These are phyloP conservation scores for Agelastica alni DNA, from an alignment of 2,888 invertebrate species.

Conservation along the genomic window DNA sequence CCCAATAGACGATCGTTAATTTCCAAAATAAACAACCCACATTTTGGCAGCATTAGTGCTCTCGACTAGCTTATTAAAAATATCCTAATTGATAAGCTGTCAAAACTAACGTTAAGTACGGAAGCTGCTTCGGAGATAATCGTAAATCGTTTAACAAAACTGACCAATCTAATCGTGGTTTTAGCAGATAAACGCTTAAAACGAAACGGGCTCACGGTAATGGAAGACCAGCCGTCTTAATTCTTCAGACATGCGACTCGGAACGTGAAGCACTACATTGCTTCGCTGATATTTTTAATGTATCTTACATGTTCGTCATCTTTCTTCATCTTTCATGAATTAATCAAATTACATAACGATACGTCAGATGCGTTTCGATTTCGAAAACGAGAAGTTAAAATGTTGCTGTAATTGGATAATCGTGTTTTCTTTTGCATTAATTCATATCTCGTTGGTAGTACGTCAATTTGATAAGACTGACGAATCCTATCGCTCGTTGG, in stretches of 20 bases:
- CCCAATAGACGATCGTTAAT: no score
- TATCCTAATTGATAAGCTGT: conserved; percentile 8
- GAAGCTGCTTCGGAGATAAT: conserved; percentile 15
- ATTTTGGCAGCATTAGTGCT: no score
- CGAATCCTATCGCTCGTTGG: background rate
- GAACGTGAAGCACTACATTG: conserved; percentile 23
- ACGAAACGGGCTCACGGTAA: conserved; percentile 9
- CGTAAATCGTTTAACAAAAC: conserved; percentile 3
- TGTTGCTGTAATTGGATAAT: conserved; percentile 34
- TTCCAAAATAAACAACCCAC: no score
- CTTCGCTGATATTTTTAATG: conserved; percentile 31
- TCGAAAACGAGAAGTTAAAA: conserved; percentile 16
- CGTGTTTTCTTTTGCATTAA: conserved; percentile 26
- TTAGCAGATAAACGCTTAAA: conserved; percentile 4
- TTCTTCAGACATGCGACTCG: conserved; percentile 16
- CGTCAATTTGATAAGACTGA: background rate
- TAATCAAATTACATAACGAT: conserved; percentile 36
- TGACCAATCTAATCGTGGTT: conserved; percentile 13
- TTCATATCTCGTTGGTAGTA: conserved; percentile 23
- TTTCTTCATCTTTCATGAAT: conserved; percentile 36
- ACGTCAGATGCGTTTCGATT: conserved; percentile 27
- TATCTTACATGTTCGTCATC: conserved; percentile 30
- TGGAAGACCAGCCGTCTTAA: conserved; percentile 19
- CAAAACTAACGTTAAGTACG: conserved; percentile 13
- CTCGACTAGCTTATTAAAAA: no score